A percentile compares a stretch with the other conserved stretches of the same genome.
Evolutionary conservation across 2,888 invertebrate genomes (phyloP).

Genomic region (Villa cingulata): DNA sequence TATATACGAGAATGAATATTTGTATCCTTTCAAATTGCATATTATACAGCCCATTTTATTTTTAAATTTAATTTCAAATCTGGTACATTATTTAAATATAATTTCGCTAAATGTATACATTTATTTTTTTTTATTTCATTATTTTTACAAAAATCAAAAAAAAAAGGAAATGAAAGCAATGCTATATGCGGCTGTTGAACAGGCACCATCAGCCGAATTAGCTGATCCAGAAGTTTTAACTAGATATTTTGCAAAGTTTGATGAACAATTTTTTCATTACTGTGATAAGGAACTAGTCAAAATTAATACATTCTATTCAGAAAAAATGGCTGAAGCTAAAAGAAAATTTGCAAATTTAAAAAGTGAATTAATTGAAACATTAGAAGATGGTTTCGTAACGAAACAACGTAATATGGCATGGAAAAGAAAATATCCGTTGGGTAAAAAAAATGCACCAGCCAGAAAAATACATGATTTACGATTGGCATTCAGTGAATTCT

Average conservation of each 20-base stretch:
- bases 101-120: too few species aligned
- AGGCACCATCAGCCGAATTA: slow-evolving; percentile 61
- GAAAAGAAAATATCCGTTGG: slow-evolving; percentile 33
- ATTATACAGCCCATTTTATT: too few species aligned
- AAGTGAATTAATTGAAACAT: slow-evolving; percentile 49
- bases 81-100: too few species aligned
- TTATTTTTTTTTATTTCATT: too few species aligned
- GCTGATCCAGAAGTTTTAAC: slow-evolving; percentile 54
- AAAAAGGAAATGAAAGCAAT: slow-evolving; percentile 68
- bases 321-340: slow-evolving; percentile 79
- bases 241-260: slow-evolving; percentile 65
- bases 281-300: slow-evolving; percentile 76
- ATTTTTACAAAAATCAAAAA: background rate
- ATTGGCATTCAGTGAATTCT: slow-evolving; percentile 81
- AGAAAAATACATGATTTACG: slow-evolving; percentile 69
- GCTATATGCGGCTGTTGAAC: slow-evolving; percentile 65
- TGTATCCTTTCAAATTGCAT: too few species aligned
- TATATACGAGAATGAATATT: too few species aligned
- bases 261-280: slow-evolving; percentile 72
- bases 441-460: slow-evolving; percentile 40
- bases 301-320: slow-evolving; percentile 80
- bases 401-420: slow-evolving; percentile 33
- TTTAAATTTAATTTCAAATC: too few species aligned
- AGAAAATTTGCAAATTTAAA: slow-evolving; percentile 62
- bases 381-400: slow-evolving; percentile 33